Conservation (phyloP, 2,113 vertebrate species). For the Harpagus bidentatus region DNA sequence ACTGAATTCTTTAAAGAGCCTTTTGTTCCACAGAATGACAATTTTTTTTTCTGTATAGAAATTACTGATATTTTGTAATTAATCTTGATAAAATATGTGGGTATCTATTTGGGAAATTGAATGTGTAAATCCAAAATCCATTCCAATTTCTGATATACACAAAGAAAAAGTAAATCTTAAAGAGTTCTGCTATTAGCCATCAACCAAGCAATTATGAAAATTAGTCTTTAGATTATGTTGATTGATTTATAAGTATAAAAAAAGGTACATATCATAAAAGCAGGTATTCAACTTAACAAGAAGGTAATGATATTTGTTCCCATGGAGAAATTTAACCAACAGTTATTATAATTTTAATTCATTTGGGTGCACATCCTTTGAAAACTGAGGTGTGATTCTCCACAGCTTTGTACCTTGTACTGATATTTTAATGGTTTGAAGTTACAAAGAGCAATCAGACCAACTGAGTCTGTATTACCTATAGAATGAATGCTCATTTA, state of each 20-base stretch:
- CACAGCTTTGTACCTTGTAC: neutral
- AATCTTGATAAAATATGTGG: neutral
- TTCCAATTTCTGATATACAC: neutral
- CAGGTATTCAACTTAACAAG: neutral
- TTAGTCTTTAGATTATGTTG: neutral
- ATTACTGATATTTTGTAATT: neutral
- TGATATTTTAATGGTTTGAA: neutral
- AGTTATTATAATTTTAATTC: neutral
- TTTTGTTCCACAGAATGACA: neutral
- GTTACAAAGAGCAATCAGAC: neutral
- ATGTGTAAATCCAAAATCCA: neutral
- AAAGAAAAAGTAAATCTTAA: neutral
- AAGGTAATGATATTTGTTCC: neutral
- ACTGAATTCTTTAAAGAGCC: neutral
- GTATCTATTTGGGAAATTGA: neutral
- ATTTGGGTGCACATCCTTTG: neutral
- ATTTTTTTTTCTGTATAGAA: constrained; percentile 2
- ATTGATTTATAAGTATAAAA: neutral
- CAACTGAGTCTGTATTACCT: neutral
- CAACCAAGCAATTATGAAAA: neutral
- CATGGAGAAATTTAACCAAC: neutral
- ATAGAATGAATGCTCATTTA: neutral
- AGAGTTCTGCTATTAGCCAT: neutral
- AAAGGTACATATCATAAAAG: neutral
- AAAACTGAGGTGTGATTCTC: neutral